A percentile compares a stretch with the other conserved stretches of the same genome.
Conservation (phyloP, 2,888 invertebrate species). For the Elegia similella region DNA sequence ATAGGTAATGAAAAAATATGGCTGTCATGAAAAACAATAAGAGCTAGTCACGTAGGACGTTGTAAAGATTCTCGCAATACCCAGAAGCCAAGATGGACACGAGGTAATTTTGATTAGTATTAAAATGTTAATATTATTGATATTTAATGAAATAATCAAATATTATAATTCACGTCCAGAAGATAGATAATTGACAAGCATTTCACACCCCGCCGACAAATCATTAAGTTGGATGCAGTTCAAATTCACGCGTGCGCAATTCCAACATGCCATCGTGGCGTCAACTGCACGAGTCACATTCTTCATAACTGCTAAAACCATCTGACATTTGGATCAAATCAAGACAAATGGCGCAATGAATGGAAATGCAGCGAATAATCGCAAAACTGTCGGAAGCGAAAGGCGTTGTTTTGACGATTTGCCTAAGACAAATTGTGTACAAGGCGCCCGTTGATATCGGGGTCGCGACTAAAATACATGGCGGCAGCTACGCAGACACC, state of each 20-base stretch:
- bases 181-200: neutral
- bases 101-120: too few species aligned
- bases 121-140: too few species aligned
- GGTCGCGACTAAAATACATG: conserved; percentile 80
- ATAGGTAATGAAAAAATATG: too few species aligned
- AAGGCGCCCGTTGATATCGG: conserved; percentile 71
- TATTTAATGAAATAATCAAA: neutral
- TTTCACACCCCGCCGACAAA: neutral
- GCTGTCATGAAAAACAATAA: too few species aligned
- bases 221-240: conserved; percentile 6
- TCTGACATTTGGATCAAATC: conserved; percentile 4
- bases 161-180: neutral
- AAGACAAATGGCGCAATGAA: conserved; percentile 28
- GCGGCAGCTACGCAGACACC: conserved; percentile 64
- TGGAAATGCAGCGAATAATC: conserved; percentile 42
- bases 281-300: neutral
- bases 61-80: too few species aligned
- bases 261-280: neutral
- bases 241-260: neutral
- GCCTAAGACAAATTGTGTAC: conserved; percentile 76
- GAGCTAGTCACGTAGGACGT: too few species aligned
- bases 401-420: conserved; percentile 71
- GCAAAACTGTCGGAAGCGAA: conserved; percentile 63
- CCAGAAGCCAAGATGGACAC: too few species aligned
- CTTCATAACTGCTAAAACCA: neutral